These are phyloP conservation scores for Pantherophis alleghaniensis DNA, from an alignment of 2,797 vertebrate genomes.

Conservation along the genomic window DNA sequence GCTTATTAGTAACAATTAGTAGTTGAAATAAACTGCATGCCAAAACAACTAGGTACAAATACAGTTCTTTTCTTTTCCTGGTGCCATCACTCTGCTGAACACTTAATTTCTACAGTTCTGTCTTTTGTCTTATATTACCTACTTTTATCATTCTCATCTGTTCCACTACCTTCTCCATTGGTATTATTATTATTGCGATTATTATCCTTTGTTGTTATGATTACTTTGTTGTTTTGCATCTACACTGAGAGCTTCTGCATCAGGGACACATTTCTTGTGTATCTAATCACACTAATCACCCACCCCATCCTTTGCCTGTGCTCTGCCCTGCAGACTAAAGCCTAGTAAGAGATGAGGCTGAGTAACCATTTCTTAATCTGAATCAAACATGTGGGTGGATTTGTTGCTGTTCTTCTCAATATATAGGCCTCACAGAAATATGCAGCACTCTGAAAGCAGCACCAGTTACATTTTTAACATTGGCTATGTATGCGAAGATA, in stretches of 20 bases:
- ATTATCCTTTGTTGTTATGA: too few species aligned
- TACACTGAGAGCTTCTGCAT: too few species aligned
- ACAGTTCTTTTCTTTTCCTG: too few species aligned
- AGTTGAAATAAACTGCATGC: neutral
- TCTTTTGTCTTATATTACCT: too few species aligned
- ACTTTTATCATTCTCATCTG: too few species aligned
- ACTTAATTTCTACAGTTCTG: neutral
- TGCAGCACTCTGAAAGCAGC: neutral
- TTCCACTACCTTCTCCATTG: too few species aligned
- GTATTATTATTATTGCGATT: too few species aligned
- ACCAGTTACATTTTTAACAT: neutral
- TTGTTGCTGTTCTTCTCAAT: neutral
- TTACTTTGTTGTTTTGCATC: too few species aligned
- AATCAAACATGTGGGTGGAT: neutral
- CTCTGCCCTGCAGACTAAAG: neutral
- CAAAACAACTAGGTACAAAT: neutral
- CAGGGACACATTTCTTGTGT: too few species aligned
- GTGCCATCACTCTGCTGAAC: neutral
- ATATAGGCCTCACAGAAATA: neutral
- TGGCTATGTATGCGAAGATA: neutral
- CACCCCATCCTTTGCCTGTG: neutral
- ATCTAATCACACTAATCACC: too few species aligned
- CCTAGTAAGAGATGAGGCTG: neutral
- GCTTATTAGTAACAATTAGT: neutral
- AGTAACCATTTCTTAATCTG: neutral